phyloP scores from a whole-genome alignment of 2,797 vertebrate species.

The Cephalopachus bancanus region DNA sequence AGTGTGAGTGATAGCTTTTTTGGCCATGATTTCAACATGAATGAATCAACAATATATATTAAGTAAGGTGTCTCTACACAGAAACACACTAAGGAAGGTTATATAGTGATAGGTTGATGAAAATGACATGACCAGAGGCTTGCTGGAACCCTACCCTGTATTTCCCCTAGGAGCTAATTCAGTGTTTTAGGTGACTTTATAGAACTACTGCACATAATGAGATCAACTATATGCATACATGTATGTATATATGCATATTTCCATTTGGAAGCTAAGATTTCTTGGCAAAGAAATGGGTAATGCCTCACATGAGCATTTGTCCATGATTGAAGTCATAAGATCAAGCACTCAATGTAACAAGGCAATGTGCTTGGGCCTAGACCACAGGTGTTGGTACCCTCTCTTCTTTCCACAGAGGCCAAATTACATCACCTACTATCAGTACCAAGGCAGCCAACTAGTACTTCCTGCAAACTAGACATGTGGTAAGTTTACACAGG shows the following conservation, averaged over 20 bases:
- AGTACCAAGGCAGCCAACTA: not conserved
- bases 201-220: not conserved
- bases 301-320: not conserved
- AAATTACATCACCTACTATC: not conserved
- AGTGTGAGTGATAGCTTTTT: not conserved
- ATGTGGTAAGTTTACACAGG: not conserved
- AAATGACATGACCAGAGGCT: not conserved
- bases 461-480: constrained; percentile 50
- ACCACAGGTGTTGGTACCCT: not conserved
- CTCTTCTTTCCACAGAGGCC: constrained; percentile 16
- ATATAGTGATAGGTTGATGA: not conserved
- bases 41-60: not conserved
- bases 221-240: not conserved
- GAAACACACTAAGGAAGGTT: not conserved
- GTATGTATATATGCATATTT: not conserved
- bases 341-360: not conserved
- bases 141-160: not conserved
- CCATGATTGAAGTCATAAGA: constrained; percentile 16
- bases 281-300: constrained; percentile 7
- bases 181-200: not conserved
- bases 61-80: not conserved
- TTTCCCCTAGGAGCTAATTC: not conserved
- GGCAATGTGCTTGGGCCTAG: not conserved
- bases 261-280: constrained; percentile 38
- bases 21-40: not conserved